Conservation (phyloP, 2,797 vertebrate genomes). For the Platalea minor region DNA sequence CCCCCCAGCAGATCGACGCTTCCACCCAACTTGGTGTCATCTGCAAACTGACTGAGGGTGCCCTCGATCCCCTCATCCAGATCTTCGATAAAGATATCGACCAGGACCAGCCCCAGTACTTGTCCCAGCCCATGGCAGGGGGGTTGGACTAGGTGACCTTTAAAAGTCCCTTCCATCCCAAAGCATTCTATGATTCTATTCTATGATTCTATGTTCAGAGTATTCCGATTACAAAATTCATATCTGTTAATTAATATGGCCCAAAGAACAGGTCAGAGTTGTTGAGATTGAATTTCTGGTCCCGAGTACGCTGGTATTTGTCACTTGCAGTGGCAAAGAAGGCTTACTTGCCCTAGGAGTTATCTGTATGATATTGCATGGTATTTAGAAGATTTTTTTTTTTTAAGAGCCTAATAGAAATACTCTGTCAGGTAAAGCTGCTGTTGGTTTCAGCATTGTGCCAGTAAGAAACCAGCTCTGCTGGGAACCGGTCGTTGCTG, state of each 20-base stretch:
- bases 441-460: background rate
- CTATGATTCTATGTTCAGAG: background rate
- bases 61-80: no score
- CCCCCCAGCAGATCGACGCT: no score
- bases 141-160: no score
- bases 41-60: no score
- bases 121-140: no score
- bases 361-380: background rate
- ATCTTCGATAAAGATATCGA: no score
- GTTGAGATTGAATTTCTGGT: background rate
- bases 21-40: no score
- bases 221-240: background rate
- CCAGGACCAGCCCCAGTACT: no score
- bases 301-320: background rate
- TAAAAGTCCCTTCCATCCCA: no score
- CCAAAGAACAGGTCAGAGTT: background rate
- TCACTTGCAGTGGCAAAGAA: background rate
- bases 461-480: background rate
- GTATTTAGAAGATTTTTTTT: background rate
- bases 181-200: no score
- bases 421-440: background rate
- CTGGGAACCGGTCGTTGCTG: background rate
- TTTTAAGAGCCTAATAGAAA: background rate
- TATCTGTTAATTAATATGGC: fast-evolving
- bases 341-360: background rate